These are phyloP conservation scores for Corydoras maculifer DNA, from an alignment of 2,113 vertebrate genomes.

Conservation along the genomic window DNA sequence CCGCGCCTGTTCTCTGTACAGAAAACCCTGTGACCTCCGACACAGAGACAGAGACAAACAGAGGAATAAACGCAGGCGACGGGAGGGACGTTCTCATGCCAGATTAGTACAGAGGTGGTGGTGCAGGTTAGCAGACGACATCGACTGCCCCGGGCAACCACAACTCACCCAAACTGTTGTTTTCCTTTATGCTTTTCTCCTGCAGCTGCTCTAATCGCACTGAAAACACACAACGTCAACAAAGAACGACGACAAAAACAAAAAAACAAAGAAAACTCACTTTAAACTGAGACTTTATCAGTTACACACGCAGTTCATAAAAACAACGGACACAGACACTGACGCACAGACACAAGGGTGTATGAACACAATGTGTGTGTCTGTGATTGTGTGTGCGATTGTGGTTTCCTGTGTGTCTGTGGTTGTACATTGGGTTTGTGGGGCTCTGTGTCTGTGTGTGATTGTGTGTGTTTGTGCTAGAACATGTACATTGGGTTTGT, in stretches of 20 bases:
- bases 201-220: conserved; percentile 97
- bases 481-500: too few species aligned
- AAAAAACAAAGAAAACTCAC: background rate
- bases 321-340: background rate
- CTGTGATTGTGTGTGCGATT: too few species aligned
- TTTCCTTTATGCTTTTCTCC: conserved; percentile 96
- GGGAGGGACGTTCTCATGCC: conserved; percentile 41
- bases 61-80: conserved; percentile 26
- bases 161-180: conserved; percentile 94
- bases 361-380: too few species aligned
- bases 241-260: conserved; percentile 63
- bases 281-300: background rate
- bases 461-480: too few species aligned
- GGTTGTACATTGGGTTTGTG: too few species aligned
- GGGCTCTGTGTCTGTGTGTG: too few species aligned
- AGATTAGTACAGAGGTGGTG: conserved; percentile 45
- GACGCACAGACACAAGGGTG: too few species aligned
- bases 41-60: conserved; percentile 15
- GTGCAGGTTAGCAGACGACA: conserved; percentile 31
- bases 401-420: too few species aligned
- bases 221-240: conserved; percentile 74
- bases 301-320: background rate
- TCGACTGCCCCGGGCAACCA: conserved; percentile 24
- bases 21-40: background rate
- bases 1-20: too few species aligned